These are phyloP conservation scores for Cotesia congregata DNA, from an alignment of 2,888 invertebrate genomes.

Conservation along the genomic window DNA sequence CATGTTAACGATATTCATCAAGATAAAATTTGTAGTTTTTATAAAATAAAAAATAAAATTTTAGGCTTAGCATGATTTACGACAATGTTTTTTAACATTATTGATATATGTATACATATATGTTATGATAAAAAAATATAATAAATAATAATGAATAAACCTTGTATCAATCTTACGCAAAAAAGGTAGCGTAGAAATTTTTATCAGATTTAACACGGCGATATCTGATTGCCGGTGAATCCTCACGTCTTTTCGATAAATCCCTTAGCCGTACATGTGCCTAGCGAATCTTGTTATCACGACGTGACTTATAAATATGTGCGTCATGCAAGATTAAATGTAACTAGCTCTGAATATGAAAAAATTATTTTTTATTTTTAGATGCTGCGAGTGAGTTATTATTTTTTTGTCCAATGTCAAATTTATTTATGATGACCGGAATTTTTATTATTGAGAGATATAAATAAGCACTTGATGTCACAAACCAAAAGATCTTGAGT, in stretches of 20 bases:
- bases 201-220: not conserved
- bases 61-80: no score
- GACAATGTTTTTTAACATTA: no score
- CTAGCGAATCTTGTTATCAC: conserved; percentile 45
- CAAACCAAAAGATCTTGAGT: not conserved
- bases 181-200: not conserved
- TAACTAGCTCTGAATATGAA: not conserved
- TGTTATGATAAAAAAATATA: not conserved
- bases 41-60: no score
- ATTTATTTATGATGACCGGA: no score
- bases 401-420: not conserved
- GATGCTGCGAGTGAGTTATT: not conserved
- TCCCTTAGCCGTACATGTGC: conserved; percentile 23
- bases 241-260: conserved; percentile 37
- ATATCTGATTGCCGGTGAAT: conserved; percentile 24
- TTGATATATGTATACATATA: not conserved
- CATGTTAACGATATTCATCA: no score
- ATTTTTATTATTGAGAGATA: not conserved
- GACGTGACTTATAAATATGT: conserved; percentile 40
- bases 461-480: not conserved
- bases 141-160: not conserved
- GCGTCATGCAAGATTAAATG: not conserved
- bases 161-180: not conserved
- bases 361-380: not conserved
- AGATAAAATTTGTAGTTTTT: no score